Base-by-base conservation (phyloP, 2,888 invertebrate species). In the Tachina grossa region DNA sequence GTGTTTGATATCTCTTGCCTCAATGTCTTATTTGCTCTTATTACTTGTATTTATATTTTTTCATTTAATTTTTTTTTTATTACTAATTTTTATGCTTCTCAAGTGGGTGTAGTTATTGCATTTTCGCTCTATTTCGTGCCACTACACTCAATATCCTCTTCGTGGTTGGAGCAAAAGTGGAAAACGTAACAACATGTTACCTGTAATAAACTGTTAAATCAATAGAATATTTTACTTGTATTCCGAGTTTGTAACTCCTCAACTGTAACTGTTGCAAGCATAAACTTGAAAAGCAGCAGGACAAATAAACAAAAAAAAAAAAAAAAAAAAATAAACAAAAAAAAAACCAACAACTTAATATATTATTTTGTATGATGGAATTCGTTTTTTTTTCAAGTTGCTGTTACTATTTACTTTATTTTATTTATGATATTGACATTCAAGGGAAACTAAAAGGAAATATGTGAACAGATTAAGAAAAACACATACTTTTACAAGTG, bases 381-480 rank as follows among this genome's bases (percentile, higher is more conserved):
- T 81, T 80, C 69, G 45, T 72, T 85, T 59, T 65, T 69, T 72
- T 85, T 59, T 59, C 65, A 51, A 14, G 39, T 51, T 51, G 68
- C 39, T 68, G 16, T 69, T 63, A 43, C 47, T 71, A 6, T 13
- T 69, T 47, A 41, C 11, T 55, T 61, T 57, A 78, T 57, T 53
- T 31, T 66, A 63, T 71, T 79, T 82, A 72, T 82, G 82, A 47
- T 87, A 88, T 88, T 88, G 83, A 75, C 87, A 75, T 79, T 85
- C 22, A 13, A 41, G 43, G 14, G 72, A 77, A 68, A 59, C 75
- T 8, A 47, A 13, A 59, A 49, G 22, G 0, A 31, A 53, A 83
- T 63, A 79, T 81, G 77, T 79, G 68, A 65, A 79, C 55, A 47
- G 49, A 72, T 47, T 57, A 19, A 66, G 45, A 65, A 45, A n/a